Evolutionary conservation across 64 coral and sea anemone genomes (phyloP), one percentile per base, ranked within the genome.

Genomic region (Montipora cactus): DNA sequence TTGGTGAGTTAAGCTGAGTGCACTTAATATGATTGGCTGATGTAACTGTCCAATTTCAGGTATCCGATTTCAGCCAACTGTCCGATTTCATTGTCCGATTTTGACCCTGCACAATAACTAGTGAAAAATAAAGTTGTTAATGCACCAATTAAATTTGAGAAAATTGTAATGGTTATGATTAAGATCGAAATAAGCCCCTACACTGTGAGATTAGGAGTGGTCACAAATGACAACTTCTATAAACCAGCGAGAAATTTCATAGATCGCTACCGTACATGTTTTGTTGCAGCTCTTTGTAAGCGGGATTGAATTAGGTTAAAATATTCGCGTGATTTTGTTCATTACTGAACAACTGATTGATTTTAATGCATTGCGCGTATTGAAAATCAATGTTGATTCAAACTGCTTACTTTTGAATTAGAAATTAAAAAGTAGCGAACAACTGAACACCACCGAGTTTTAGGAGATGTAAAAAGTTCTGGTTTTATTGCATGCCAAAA

Each of bases 341-440:
- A 48, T 71, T 82, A 71, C 18, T 71, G 47, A 70, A 16, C 46
- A 46, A 49, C 47, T 23, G 8, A 46, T 71, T 72, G 67, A 46
- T 76, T 46, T 37, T 78, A 78, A 16, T 72, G 14, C 44, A 59
- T 71, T 71, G 59, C 59, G 61, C 44, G 81, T n/a, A 48, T 71
- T 70, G 66, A 59, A 86, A 85, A 50, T 86, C 9, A 64, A 20
- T 72, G 82, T 86, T 59, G 45, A 73, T 86, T 86, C 44, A 49
- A 86, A 86, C 4, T 44, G 66, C 68, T 68, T 72, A 44, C 14
- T 46, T 47, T 44, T 44, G 18, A 8, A 20, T 10, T 14, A 86
- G 45, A 19, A 57, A 57, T 57, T 8, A 57, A 57, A 57, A 57
- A 57, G 53, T 57, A 57, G 53, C 4, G 53, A 57, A 57, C 53